Percentiles rank a stretch among this genome's conserved stretches.
These are phyloP conservation scores for Oegoconia quadripuncta DNA, from an alignment of 2,888 invertebrate species.

Conservation along the genomic window DNA sequence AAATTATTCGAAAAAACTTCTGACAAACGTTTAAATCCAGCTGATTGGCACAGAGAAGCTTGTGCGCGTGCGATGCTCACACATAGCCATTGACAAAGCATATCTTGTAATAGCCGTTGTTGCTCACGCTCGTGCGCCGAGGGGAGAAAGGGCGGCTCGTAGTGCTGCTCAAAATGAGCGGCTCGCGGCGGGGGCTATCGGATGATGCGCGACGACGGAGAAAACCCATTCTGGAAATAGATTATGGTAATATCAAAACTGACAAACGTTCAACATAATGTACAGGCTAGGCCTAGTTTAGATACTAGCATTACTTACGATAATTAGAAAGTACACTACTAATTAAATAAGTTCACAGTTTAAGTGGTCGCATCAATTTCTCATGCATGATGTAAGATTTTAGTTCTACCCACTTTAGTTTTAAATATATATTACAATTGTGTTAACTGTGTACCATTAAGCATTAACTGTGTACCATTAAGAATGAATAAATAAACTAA, in stretches of 20 bases:
- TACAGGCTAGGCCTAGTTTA: no score
- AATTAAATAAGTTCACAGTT: no score
- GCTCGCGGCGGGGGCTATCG: conserved; percentile 77
- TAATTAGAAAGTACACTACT: no score
- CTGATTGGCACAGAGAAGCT: conserved; percentile 50
- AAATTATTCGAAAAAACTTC: conserved; percentile 31
- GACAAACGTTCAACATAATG: background rate
- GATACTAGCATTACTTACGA: no score
- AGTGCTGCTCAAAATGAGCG: conserved; percentile 49
- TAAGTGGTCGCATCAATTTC: no score
- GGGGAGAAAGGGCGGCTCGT: conserved; percentile 76
- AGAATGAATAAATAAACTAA: no score
- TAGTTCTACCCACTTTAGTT: no score
- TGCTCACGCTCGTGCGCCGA: conserved; percentile 78
- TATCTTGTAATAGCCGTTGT: conserved; percentile 77
- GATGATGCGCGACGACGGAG: conserved; percentile 74
- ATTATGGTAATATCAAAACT: background rate
- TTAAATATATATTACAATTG: no score
- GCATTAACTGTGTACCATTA: no score
- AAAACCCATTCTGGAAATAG: conserved; percentile 64
- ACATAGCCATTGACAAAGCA: conserved; percentile 80
- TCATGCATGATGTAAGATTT: no score
- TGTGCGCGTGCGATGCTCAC: conserved; percentile 50
- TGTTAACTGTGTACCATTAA: no score
- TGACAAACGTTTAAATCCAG: conserved; percentile 55